These are phyloP conservation scores for Panzeria rudis DNA, from an alignment of 2,888 invertebrate genomes.

Conservation along the genomic window DNA sequence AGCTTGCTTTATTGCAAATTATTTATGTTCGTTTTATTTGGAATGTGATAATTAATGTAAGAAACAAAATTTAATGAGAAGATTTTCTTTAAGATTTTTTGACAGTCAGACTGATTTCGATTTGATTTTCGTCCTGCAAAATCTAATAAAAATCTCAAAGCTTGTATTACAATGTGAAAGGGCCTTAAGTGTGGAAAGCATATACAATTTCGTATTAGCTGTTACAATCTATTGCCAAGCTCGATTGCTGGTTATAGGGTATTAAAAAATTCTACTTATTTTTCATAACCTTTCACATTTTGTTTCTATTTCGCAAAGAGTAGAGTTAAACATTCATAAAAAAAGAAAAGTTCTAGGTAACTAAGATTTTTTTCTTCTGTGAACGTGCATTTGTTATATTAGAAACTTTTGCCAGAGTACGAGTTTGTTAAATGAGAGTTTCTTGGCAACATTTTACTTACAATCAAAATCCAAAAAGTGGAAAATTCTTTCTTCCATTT, in stretches of 20 bases:
- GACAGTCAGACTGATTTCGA: too few relatives aligned
- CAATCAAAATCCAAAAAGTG: conserved; percentile 53
- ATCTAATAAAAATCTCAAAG: too few relatives aligned
- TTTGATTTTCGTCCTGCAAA: too few relatives aligned
- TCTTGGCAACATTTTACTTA: conserved; percentile 78
- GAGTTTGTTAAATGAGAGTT: conserved; percentile 74
- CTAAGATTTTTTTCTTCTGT: conserved; percentile 64
- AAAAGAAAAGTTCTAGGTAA: conserved; percentile 48
- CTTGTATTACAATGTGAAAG: too few relatives aligned
- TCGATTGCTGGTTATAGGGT: background rate
- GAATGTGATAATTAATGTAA: too few relatives aligned
- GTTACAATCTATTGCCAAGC: background rate
- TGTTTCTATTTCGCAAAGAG: background rate
- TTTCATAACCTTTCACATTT: conserved; percentile 33
- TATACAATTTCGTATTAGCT: too few relatives aligned
- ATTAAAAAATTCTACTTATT: conserved; percentile 1
- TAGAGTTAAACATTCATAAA: conserved; percentile 15
- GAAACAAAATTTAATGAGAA: too few relatives aligned
- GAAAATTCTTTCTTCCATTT: conserved; percentile 20
- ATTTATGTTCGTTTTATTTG: too few relatives aligned
- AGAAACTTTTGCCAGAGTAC: conserved; percentile 65
- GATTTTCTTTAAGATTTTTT: too few relatives aligned
- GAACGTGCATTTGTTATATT: conserved; percentile 71
- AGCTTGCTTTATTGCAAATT: too few relatives aligned
- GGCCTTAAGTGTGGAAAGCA: too few relatives aligned